Conservation (phyloP, 2,113 vertebrate genomes). For the Origma solitaria region DNA sequence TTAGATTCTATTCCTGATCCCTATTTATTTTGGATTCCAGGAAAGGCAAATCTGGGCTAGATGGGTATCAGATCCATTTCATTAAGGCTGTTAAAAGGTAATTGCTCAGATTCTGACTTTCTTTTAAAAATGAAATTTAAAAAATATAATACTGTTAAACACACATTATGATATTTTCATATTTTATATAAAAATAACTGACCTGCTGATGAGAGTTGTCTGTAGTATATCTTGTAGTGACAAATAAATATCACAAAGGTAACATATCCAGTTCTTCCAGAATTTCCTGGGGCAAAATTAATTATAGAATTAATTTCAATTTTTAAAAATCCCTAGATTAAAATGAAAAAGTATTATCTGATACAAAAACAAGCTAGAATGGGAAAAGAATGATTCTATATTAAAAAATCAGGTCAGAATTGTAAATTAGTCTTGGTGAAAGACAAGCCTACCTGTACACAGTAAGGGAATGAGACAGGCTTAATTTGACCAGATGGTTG, state of each 20-base stretch:
- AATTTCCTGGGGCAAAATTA: neutral
- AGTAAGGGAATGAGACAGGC: neutral
- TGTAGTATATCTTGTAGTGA: neutral
- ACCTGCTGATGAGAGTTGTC: neutral
- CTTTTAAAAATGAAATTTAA: neutral
- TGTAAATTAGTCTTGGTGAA: neutral
- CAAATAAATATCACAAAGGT: neutral
- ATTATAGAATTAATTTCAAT: neutral
- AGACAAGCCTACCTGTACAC: neutral
- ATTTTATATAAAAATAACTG: neutral
- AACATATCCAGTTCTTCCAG: neutral
- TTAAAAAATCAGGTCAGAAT: neutral
- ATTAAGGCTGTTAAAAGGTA: neutral
- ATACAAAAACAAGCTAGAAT: neutral
- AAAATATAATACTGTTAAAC: neutral
- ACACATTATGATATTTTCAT: neutral
- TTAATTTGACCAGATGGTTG: neutral
- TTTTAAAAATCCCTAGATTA: neutral
- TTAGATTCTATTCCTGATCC: neutral
- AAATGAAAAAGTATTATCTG: neutral
- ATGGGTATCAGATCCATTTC: neutral
- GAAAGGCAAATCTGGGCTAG: neutral
- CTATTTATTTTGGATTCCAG: neutral
- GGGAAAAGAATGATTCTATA: neutral
- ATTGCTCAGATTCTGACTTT: neutral